Percentiles rank a stretch among this genome's conserved stretches.
These are phyloP conservation scores for Chelon auratus DNA, from an alignment of 2,797 vertebrate species.

Conservation along the genomic window DNA sequence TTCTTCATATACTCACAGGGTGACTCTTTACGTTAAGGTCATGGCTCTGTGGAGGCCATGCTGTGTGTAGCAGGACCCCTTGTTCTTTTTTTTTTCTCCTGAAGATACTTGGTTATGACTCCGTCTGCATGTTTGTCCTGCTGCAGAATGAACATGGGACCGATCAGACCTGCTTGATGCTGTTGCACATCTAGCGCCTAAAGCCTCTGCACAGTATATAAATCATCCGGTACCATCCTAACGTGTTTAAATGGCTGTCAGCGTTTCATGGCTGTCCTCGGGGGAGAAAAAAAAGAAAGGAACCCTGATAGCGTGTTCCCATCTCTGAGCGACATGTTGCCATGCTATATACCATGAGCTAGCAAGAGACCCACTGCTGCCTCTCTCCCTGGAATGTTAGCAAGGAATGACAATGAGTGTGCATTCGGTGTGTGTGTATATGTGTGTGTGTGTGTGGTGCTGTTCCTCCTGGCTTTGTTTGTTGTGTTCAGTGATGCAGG, in stretches of 20 bases:
- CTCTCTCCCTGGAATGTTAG: conserved; percentile 78
- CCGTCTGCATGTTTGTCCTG: neutral
- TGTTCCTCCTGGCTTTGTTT: conserved; percentile 82
- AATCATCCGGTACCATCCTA: conserved; percentile 58
- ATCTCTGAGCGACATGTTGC: conserved; percentile 67
- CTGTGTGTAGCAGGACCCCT: neutral
- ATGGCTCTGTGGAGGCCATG: too few species aligned
- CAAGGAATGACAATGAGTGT: conserved; percentile 79
- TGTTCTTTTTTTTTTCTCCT: neutral
- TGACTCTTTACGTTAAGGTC: neutral
- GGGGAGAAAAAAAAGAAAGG: conserved; percentile 44
- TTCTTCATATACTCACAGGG: neutral
- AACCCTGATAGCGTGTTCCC: conserved; percentile 54
- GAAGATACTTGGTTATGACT: neutral
- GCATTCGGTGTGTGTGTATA: conserved; percentile 39
- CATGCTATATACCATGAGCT: conserved; percentile 70
- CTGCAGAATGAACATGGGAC: neutral
- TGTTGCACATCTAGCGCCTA: neutral
- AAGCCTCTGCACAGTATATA: conserved; percentile 27
- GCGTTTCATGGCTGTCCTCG: conserved; percentile 50
- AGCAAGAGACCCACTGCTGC: conserved; percentile 73
- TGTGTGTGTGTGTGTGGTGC: conserved; percentile 49
- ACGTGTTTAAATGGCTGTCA: conserved; percentile 71
- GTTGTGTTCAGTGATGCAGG: conserved; percentile 83
- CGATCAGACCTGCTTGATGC: neutral